Evolutionary conservation across 2,113 vertebrate species (phyloP), one percentile per base, ranked within the genome.

Genomic region (Vidua chalybeata): DNA sequence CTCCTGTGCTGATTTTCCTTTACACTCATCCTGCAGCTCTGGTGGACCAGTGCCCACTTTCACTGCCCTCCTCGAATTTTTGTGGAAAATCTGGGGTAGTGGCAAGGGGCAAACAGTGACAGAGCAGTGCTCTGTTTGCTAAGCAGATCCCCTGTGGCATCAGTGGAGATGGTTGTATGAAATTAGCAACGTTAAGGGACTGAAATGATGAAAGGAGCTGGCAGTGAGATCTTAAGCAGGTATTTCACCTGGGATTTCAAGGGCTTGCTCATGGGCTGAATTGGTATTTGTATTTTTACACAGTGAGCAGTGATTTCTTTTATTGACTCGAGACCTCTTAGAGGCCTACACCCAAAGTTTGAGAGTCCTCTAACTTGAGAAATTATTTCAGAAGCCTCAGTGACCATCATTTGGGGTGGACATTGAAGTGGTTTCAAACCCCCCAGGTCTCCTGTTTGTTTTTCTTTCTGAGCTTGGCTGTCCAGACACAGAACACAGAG

Each of bases 321-420:
- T 24, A 35, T 22, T 77, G 35, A 24, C 8, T 41, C 0, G 0
- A 54, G 12, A 2, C 43, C 39, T 76, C 4, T 56, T 8, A 76
- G 24, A 64, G 19, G 14, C 6, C 45, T 61, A 9, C 3, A 80
- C 3, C 26, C 67, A 74, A 59, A 73, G 11, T 39, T 1, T 48
- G 84, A 54, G 41, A 27, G 11, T 28, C 41, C 43, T 54, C 31
- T 26, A 31, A n/a, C 7, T 54, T 30, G 33, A 83, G 41, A 64
- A 72, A 37, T 55, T 3, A 41, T 76, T 83, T 63, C 72, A 84
- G 23, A 9, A 88, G 21, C 10, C n/a, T 8, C 84, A 35, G 45
- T 68, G 74, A 61, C 21, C 30, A 35, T 43, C 30, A 4, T 15
- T 48, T 39, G 46, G 37, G 41, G 23, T 19, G 39, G 55, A 35